Base-by-base conservation (phyloP, 2,888 invertebrate species). In the Ommatoiulus sabulosus region DNA sequence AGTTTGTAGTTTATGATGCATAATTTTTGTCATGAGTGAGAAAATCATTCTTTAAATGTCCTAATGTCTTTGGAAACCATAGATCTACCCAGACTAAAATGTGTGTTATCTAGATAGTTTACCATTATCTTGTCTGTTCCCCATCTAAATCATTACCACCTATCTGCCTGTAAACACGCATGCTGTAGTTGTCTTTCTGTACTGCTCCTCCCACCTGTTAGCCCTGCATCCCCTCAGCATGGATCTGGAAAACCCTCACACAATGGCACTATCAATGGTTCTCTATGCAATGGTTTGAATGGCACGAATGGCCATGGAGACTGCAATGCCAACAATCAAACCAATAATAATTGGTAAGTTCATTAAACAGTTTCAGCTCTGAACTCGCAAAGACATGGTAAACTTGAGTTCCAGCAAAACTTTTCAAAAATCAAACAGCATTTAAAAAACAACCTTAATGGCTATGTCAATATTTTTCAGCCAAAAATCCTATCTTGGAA, bases 401-500 rank as follows among this genome's bases (percentile, higher is more conserved):
- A 35, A 35, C 35, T 80, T 80, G 35, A 80, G 15, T 80, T 43
- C 10, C 80, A 35, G 15, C 4, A 15, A 80, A 80, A 80, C 35
- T 35, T 2, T 1, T 2, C 0, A 35, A 35, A 35, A 35, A 35
- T 35, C 35, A 2, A 35, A 35, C 35, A 35, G 35, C 35, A 35
- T 35, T 35, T 35, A 35, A 35, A n/a, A 52, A 8, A 5, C 44
- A 20, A 90, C 90, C 52, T 85, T 44, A 52, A 20, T n/a, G 57
- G 12, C 15, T 3, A 63, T 84, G 15, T 88, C 85, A 57, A 86
- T 89, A 86, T 88, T 89, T 91, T 92, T 35, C 91, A 93, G 93
- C 90, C 92, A 93, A 90, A 92, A 92, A 89, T 92, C 92, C 20
- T 92, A 91, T 90, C 92, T 92, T 89, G 88, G 88, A 24, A 92